A percentile compares a stretch with the other conserved stretches of the same genome.
These are phyloP conservation scores for Meteorus sp. DNA, from an alignment of 1,140 invertebrate species.

Conservation along the genomic window DNA sequence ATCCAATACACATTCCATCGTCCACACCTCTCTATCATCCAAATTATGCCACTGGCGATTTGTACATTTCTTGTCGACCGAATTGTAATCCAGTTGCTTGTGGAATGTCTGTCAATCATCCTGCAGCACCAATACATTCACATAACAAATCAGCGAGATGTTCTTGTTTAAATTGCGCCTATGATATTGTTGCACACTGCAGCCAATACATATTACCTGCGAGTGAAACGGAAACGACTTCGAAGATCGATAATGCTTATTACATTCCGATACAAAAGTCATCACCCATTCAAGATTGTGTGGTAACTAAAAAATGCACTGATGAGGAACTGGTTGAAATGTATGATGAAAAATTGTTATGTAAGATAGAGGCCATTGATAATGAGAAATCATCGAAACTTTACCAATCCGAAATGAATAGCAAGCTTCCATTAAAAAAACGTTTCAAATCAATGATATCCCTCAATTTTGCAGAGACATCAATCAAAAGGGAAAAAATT, in stretches of 20 bases:
- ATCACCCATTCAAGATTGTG: slow-evolving; percentile 41
- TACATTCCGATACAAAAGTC: slow-evolving; percentile 43
- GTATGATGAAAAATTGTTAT: slow-evolving; percentile 43
- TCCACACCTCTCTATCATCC: slow-evolving; percentile 34
- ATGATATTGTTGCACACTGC: slow-evolving; percentile 47
- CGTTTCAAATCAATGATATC: slow-evolving; percentile 46
- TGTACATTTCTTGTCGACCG: slow-evolving; percentile 45
- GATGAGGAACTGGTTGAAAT: slow-evolving; percentile 40
- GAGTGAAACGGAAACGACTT: slow-evolving; percentile 37
- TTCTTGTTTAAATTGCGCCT: slow-evolving; percentile 42
- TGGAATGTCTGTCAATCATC: slow-evolving; percentile 38
- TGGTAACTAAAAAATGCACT: slow-evolving; percentile 28
- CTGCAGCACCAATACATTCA: slow-evolving; percentile 29
- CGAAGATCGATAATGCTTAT: slow-evolving; percentile 43
- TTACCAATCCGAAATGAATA: slow-evolving; percentile 29
- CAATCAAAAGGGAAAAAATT: slow-evolving; percentile 33
- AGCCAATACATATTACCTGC: slow-evolving; percentile 44
- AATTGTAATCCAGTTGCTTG: slow-evolving; percentile 43
- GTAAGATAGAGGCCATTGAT: slow-evolving; percentile 35
- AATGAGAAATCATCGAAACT: not conserved
- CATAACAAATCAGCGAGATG: slow-evolving; percentile 31
- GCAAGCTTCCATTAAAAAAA: slow-evolving; percentile 51
- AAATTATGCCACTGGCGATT: slow-evolving; percentile 38
- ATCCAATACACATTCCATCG: slow-evolving; percentile 37
- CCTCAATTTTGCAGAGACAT: slow-evolving; percentile 28